These are phyloP conservation scores for Apomyelois bistriatella DNA, from an alignment of 2,888 invertebrate genomes.

Conservation along the genomic window DNA sequence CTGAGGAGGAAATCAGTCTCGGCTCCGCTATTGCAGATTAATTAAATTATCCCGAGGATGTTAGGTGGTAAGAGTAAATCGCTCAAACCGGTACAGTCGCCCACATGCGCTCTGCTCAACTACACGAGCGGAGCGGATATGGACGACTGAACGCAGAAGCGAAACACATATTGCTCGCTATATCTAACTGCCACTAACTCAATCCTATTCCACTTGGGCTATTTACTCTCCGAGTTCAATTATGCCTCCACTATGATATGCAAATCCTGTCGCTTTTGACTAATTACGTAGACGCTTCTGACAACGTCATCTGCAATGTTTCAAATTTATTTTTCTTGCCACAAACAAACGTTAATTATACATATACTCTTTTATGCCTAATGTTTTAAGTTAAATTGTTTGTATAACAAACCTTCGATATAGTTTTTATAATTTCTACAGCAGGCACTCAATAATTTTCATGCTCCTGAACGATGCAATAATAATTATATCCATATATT, in stretches of 20 bases:
- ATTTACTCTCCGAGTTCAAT: constrained; percentile 74
- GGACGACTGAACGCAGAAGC: background rate
- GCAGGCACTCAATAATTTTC: too few relatives aligned
- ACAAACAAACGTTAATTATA: constrained; percentile 17
- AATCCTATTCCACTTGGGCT: constrained; percentile 73
- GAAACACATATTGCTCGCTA: constrained; percentile 44
- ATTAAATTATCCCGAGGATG: constrained; percentile 68
- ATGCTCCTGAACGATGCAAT: too few relatives aligned
- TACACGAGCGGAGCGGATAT: constrained; percentile 17
- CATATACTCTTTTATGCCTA: background rate
- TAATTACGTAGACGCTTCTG: constrained; percentile 72
- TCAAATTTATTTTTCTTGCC: constrained; percentile 19
- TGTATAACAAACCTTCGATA: background rate
- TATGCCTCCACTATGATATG: constrained; percentile 76
- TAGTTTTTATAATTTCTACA: too few relatives aligned
- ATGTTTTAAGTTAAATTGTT: background rate
- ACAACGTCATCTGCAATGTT: constrained; percentile 48
- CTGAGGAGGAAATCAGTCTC: constrained; percentile 68
- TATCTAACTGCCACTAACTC: constrained; percentile 66
- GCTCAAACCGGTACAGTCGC: constrained; percentile 20
- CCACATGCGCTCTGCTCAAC: constrained; percentile 28
- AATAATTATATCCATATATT: too few relatives aligned
- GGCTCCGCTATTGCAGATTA: constrained; percentile 62
- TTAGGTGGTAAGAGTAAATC: constrained; percentile 40
- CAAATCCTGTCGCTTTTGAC: constrained; percentile 72